A percentile compares a stretch with the other conserved stretches of the same genome.
phyloP scores from a whole-genome alignment of 1,140 invertebrate species.

The Maconellicoccus hirsutus region DNA sequence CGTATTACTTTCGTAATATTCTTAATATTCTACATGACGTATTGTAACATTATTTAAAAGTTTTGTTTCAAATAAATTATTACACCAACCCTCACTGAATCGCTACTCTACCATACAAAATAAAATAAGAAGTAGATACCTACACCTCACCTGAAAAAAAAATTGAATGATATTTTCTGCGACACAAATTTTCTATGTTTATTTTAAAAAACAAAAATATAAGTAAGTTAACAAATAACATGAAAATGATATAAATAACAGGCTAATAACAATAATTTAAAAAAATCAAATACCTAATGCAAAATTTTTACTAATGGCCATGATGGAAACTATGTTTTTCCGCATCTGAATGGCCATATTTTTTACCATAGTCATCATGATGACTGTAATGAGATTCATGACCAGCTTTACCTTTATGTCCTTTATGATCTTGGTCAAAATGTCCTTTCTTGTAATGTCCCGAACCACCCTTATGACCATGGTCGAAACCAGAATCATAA shows the following conservation, averaged over 20 bases:
- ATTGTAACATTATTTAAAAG: no score
- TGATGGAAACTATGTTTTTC: slow-evolving; percentile 34
- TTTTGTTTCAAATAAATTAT: no score
- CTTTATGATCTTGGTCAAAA: slow-evolving; percentile 36
- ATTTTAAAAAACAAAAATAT: no score
- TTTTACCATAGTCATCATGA: slow-evolving; percentile 36
- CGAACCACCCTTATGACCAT: slow-evolving; percentile 36
- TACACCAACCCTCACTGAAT: no score
- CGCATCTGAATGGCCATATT: slow-evolving; percentile 33
- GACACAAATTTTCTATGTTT: no score
- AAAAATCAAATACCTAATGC: neutral
- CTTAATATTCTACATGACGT: no score
- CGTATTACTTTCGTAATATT: no score
- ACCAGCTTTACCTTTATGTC: slow-evolving; percentile 35
- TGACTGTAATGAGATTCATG: slow-evolving; percentile 35
- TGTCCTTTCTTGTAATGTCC: slow-evolving; percentile 39
- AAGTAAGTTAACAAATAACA: no score
- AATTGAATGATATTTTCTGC: no score
- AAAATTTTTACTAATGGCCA: neutral
- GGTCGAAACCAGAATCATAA: slow-evolving; percentile 39
- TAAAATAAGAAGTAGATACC: no score
- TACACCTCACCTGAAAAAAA: no score
- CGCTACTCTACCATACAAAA: no score
- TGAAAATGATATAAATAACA: neutral
- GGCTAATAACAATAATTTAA: neutral